Percentiles rank a stretch among this genome's conserved stretches.
Evolutionary conservation across 2,113 vertebrate species (phyloP).

Genomic region (Maccullochella peelii): DNA sequence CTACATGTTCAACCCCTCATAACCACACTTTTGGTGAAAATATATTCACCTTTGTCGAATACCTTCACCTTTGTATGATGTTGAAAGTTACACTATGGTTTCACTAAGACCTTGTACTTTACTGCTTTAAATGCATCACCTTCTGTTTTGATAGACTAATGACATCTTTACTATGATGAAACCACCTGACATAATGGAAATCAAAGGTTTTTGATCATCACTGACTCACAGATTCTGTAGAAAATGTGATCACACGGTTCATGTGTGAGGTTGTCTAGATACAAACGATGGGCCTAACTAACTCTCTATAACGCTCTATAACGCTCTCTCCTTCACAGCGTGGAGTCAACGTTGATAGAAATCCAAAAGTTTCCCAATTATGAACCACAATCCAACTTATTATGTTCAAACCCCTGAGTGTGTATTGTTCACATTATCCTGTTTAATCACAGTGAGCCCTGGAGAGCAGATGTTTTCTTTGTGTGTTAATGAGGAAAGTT

Average conservation of each 20-base stretch:
- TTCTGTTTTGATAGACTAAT: constrained; percentile 9
- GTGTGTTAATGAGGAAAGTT: constrained; percentile 20
- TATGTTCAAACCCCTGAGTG: not conserved
- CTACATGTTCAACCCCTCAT: not conserved
- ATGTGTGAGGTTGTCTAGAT: not conserved
- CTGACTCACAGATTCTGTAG: not conserved
- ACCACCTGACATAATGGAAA: constrained; percentile 22
- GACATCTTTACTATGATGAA: constrained; percentile 45
- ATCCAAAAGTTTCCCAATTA: not conserved
- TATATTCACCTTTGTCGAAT: not conserved
- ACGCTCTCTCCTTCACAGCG: not conserved
- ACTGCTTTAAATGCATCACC: not conserved
- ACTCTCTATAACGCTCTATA: not conserved
- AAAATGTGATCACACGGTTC: constrained; percentile 6
- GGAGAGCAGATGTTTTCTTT: constrained; percentile 4
- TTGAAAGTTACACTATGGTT: not conserved
- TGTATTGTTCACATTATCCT: constrained; percentile 1
- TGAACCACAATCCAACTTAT: constrained; percentile 12
- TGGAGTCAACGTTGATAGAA: not conserved
- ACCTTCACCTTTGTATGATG: too few relatives aligned
- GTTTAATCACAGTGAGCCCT: constrained; percentile 20
- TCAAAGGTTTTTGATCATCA: constrained; percentile 5
- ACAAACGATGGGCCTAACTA: not conserved
- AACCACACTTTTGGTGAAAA: not conserved
- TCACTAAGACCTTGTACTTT: not conserved